Evolutionary conservation across 2,113 vertebrate species (phyloP).

Genomic region (Microcebus griseorufus): DNA sequence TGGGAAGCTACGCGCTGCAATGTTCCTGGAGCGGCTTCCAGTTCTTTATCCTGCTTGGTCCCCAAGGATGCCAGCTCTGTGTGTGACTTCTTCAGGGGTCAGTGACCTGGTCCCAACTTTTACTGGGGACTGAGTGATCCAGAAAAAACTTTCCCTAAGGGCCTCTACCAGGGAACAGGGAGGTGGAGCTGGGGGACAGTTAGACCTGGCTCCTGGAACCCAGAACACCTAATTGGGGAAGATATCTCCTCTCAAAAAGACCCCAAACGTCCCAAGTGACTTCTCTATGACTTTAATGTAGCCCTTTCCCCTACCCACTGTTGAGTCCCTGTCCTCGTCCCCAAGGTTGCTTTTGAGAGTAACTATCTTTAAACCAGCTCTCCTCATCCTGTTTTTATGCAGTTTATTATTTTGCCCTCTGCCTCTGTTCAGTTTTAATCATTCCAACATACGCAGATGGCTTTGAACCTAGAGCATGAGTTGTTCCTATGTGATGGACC

Average conservation of each 20-base stretch:
- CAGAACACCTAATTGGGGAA: background rate
- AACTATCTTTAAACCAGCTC: background rate
- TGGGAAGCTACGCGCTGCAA: background rate
- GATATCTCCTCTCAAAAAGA: background rate
- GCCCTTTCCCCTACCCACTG: background rate
- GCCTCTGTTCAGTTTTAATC: background rate
- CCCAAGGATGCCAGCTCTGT: background rate
- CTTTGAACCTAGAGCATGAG: background rate
- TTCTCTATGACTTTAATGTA: background rate
- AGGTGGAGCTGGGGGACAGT: background rate
- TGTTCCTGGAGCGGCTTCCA: background rate
- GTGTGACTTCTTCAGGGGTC: background rate
- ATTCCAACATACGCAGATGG: background rate
- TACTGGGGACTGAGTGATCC: background rate
- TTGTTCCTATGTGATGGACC: background rate
- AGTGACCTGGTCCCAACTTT: background rate
- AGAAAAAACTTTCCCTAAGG: conserved; percentile 12
- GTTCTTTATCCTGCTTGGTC: background rate
- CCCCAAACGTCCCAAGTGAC: background rate
- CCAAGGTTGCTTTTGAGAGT: background rate
- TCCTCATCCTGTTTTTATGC: background rate
- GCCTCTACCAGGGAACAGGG: background rate
- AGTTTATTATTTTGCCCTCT: background rate
- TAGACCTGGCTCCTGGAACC: background rate
- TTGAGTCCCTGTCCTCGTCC: background rate